Evolutionary conservation across 2,888 invertebrate species (phyloP).

Genomic region (Argynnis bischoffii): DNA sequence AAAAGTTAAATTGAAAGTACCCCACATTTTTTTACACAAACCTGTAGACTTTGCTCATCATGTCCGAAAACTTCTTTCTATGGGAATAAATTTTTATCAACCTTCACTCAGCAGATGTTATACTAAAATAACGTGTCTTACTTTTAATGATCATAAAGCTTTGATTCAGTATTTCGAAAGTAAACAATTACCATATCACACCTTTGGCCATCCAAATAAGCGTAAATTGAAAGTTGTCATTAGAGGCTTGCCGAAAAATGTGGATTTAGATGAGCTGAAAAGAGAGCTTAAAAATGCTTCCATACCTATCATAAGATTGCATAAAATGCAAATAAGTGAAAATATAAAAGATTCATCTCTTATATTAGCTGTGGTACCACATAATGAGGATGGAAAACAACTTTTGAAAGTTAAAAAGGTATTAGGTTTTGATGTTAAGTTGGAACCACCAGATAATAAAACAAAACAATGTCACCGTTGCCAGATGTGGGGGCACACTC

Average conservation of each 20-base stretch:
- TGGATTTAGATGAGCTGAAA: slow-evolving; percentile 49
- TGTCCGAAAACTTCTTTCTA: slow-evolving; percentile 46
- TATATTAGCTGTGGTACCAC: slow-evolving; percentile 56
- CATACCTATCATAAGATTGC: slow-evolving; percentile 57
- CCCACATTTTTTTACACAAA: slow-evolving; percentile 58
- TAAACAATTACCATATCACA: slow-evolving; percentile 58
- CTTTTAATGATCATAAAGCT: slow-evolving; percentile 52
- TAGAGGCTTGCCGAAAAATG: slow-evolving; percentile 54
- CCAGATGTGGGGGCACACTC: slow-evolving; percentile 69
- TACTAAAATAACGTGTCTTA: slow-evolving; percentile 51
- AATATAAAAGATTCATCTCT: slow-evolving; percentile 46
- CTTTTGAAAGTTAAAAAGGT: slow-evolving; percentile 51
- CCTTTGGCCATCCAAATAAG: slow-evolving; percentile 56
- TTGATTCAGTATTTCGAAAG: slow-evolving; percentile 55
- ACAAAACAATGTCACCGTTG: slow-evolving; percentile 65
- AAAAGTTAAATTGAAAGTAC: slow-evolving; percentile 49
- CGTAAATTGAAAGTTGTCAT: slow-evolving; percentile 62
- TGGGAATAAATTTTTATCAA: slow-evolving; percentile 52
- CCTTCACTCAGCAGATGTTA: slow-evolving; percentile 45
- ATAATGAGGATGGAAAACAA: slow-evolving; percentile 49
- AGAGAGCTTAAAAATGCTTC: slow-evolving; percentile 49
- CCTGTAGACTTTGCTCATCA: slow-evolving; percentile 49
- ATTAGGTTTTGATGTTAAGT: slow-evolving; percentile 50
- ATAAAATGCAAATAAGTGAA: slow-evolving; percentile 55
- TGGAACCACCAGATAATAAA: slow-evolving; percentile 58